Evolutionary conservation across 2,113 vertebrate genomes (phyloP).

Genomic region (Trogon surrucura): DNA sequence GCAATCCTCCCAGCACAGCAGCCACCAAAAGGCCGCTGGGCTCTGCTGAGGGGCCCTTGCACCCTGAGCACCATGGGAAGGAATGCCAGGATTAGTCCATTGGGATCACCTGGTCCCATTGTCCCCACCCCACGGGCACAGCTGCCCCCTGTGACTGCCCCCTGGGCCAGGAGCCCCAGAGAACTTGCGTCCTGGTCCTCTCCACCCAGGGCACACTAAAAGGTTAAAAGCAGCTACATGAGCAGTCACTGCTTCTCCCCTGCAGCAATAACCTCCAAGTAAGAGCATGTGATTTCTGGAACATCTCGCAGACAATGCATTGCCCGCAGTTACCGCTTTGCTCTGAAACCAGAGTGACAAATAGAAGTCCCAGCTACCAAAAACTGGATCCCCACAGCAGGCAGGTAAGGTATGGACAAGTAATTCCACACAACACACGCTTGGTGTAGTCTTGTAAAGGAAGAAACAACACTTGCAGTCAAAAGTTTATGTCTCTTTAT

Average conservation of each 20-base stretch:
- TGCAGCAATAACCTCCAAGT: not conserved
- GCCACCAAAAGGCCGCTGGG: too few species aligned
- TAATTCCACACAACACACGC: fast-evolving
- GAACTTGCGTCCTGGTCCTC: too few species aligned
- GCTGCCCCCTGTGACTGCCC: too few species aligned
- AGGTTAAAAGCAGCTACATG: fast-evolving
- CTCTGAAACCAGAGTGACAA: not conserved
- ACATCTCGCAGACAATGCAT: fast-evolving
- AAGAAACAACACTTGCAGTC: not conserved
- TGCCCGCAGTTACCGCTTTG: not conserved
- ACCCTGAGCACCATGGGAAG: too few species aligned
- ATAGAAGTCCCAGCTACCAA: not conserved
- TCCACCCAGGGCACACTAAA: not conserved
- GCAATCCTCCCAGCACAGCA: too few species aligned
- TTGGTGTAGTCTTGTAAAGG: not conserved
- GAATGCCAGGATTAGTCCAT: too few species aligned
- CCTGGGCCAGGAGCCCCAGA: too few species aligned
- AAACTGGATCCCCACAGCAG: not conserved
- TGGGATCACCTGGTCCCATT: too few species aligned
- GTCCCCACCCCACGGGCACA: too few species aligned
- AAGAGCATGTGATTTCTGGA: fast-evolving
- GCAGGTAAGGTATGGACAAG: fast-evolving
- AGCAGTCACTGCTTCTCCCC: fast-evolving
- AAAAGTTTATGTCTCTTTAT: not conserved
- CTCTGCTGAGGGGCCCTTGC: too few species aligned